Evolutionary conservation across 2,888 invertebrate species (phyloP), one percentile per base, ranked within the genome.

Genomic region (Hypselothyrea guttata): DNA sequence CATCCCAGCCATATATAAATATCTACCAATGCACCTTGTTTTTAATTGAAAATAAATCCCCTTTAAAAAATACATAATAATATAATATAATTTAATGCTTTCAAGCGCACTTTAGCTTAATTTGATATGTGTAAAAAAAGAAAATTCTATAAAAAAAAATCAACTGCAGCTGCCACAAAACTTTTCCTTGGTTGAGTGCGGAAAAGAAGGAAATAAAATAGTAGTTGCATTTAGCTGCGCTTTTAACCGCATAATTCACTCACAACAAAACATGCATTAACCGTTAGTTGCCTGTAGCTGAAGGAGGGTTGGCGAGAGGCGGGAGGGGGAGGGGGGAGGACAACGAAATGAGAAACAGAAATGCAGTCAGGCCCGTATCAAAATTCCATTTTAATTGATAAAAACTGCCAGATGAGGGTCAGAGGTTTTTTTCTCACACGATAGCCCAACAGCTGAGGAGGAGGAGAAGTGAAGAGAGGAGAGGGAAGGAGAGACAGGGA

Each of bases 311-410:
- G 16, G n/a, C 4, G 18, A 7, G 15, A 1, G 16, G 33, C 7
- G 13, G n/a, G 15, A 7, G 13, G 37, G 22, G 15, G n/a, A 35
- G 4, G 11, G 4, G 27, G 9, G 1, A 22, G 35, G 11, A 3
- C n/a, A 57, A 28, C 27, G n/a, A 35, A 37, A 12, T 35, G 18
- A 34, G 33, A 46, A 56, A 56, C 15, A 18, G 28, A 22, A 22
- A 22, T 22, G 22, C 22, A 22, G 3, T 22, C 22, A 5, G 22
- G 27, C 47, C 45, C 62, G 56, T 62, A 67, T 61, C 70, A 59
- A 59, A 70, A 70, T 70, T 65, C 27, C 54, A 46, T 70, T 70
- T 77, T 77, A 77, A 77, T 77, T 77, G 82, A 81, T 81, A 72
- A 77, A 74, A 63, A 64, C 46, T 49, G 46, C 35, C 30, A 46